phyloP scores from a whole-genome alignment of 2,113 vertebrate species.

The Lamprologus sp. region DNA sequence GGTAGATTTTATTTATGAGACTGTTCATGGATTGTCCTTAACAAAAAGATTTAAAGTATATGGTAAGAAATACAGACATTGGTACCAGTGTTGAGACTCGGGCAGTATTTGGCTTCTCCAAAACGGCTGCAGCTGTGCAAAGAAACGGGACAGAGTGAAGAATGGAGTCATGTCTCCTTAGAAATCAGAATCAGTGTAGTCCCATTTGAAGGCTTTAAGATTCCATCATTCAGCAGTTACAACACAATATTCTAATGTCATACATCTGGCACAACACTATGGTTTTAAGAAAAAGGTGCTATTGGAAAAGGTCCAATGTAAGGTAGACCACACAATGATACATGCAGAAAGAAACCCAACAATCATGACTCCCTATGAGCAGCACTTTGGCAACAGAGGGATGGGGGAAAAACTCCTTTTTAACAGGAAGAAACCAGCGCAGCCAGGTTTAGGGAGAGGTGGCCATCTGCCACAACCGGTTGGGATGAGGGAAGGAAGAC shows the following conservation, averaged over 20 bases:
- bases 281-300: background rate
- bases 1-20: background rate
- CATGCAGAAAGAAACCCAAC: background rate
- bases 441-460: background rate
- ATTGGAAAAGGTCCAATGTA: accelerated
- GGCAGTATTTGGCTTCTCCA: background rate
- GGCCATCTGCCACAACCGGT: background rate
- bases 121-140: accelerated
- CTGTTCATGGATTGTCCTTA: background rate
- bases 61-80: background rate
- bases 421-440: background rate
- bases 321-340: accelerated
- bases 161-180: accelerated
- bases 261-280: background rate
- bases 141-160: background rate
- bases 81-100: background rate
- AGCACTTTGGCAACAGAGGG: background rate
- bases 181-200: background rate
- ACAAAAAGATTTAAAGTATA: background rate
- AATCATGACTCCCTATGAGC: background rate
- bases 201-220: background rate
- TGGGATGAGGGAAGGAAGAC: accelerated
- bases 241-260: background rate
- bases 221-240: background rate
- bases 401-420: background rate